Evolutionary conservation across 2,888 invertebrate genomes (phyloP).

Genomic region (Lycia hirtaria): DNA sequence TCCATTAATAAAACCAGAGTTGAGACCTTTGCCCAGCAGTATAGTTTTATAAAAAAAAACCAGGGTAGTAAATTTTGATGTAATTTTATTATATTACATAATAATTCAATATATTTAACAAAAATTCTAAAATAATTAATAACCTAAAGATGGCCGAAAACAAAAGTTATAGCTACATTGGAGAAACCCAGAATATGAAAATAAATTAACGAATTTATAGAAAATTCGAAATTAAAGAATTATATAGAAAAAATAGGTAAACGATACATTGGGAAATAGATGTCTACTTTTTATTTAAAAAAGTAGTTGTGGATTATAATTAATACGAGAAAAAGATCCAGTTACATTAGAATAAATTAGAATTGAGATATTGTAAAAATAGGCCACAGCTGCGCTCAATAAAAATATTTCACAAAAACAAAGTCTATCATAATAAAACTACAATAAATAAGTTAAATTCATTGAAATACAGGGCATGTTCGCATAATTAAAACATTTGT

Average conservation of each 20-base stretch:
- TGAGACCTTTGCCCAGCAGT: too few relatives aligned
- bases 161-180: slow-evolving; percentile 32
- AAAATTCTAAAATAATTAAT: slow-evolving; percentile 41
- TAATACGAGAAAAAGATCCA: slow-evolving; percentile 44
- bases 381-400: slow-evolving; percentile 53
- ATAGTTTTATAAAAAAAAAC: slow-evolving; percentile 4
- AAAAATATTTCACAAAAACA: slow-evolving; percentile 41
- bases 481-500: slow-evolving; percentile 66
- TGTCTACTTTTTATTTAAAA: slow-evolving; percentile 69
- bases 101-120: slow-evolving; percentile 37
- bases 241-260: slow-evolving; percentile 36
- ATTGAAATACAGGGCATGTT: slow-evolving; percentile 58
- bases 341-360: slow-evolving; percentile 37
- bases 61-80: slow-evolving; percentile 37
- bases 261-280: slow-evolving; percentile 40
- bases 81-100: slow-evolving; percentile 34
- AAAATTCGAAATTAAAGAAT: slow-evolving; percentile 43
- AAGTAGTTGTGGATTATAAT: slow-evolving; percentile 62
- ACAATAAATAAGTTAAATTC: slow-evolving; percentile 43
- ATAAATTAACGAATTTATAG: slow-evolving; percentile 35
- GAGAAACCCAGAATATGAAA: slow-evolving; percentile 41
- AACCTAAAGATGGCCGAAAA: slow-evolving; percentile 48
- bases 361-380: slow-evolving; percentile 36
- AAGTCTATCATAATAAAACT: slow-evolving; percentile 46
- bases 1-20: too few relatives aligned